phyloP scores from a whole-genome alignment of 2,113 vertebrate species.

The Rhabdornis inornatus region DNA sequence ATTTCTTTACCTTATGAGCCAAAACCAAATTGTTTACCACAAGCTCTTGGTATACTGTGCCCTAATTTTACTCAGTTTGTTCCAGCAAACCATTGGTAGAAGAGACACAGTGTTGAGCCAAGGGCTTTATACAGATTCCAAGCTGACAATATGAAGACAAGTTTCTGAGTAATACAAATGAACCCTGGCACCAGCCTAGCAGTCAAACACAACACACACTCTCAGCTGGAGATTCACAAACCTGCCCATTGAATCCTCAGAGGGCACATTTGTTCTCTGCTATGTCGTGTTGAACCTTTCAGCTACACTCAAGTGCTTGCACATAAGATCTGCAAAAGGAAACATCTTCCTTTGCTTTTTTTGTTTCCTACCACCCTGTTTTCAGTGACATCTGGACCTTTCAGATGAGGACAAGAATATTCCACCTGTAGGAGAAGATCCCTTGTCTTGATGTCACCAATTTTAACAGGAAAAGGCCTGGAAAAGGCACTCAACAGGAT shows the following conservation, averaged over 20 bases:
- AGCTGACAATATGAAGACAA: constrained; percentile 40
- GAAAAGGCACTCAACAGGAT: not conserved
- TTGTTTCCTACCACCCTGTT: not conserved
- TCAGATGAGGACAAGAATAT: not conserved
- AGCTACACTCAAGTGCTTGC: not conserved
- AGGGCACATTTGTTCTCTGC: not conserved
- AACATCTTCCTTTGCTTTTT: not conserved
- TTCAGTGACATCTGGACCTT: not conserved
- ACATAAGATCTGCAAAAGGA: not conserved
- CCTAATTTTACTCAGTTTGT: constrained; percentile 23
- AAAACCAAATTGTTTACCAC: not conserved
- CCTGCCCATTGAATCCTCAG: not conserved
- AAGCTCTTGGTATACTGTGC: not conserved
- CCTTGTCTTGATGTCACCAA: not conserved
- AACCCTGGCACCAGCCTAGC: not conserved
- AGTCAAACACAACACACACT: not conserved
- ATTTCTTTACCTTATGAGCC: not conserved
- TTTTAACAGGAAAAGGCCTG: not conserved
- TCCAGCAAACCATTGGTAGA: constrained; percentile 32
- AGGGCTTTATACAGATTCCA: not conserved
- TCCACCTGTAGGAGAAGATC: not conserved
- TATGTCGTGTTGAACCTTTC: not conserved
- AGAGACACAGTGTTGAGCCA: not conserved
- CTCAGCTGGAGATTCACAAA: not conserved
- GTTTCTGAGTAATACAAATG: constrained; percentile 35